Conservation (phyloP, 2,113 vertebrate genomes). For the Urocynchramus pylzowi region DNA sequence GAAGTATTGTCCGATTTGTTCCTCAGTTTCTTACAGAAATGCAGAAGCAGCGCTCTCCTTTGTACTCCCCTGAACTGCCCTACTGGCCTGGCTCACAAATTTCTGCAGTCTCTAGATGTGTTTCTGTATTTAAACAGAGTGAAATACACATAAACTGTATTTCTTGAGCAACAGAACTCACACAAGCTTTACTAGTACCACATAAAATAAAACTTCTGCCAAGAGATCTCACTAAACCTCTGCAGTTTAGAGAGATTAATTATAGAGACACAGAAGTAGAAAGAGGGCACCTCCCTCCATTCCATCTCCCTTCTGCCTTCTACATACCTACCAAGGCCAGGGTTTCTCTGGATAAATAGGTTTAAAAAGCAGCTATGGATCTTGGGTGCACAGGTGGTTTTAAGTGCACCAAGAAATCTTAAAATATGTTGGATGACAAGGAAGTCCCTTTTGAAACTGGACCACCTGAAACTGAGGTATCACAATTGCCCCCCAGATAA, state of each 20-base stretch:
- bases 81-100: not conserved
- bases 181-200: not conserved
- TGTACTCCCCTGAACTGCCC: not conserved
- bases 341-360: not conserved
- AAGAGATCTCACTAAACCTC: not conserved
- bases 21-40: not conserved
- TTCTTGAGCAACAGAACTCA: not conserved
- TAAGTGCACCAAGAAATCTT: not conserved
- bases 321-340: not conserved
- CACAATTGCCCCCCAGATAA: not conserved
- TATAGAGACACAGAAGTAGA: not conserved
- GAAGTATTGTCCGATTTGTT: slow-evolving; percentile 19
- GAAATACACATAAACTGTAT: not conserved
- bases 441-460: not conserved
- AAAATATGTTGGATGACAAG: not conserved
- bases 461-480: not conserved
- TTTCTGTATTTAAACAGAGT: not conserved
- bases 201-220: not conserved
- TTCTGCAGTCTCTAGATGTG: not conserved
- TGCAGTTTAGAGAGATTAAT: not conserved
- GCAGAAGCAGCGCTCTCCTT: not conserved
- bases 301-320: not conserved
- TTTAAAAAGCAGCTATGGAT: not conserved
- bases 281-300: not conserved
- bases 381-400: not conserved